Conservation (phyloP, 1,140 invertebrate genomes). For the Drosophila tsacasi region DNA sequence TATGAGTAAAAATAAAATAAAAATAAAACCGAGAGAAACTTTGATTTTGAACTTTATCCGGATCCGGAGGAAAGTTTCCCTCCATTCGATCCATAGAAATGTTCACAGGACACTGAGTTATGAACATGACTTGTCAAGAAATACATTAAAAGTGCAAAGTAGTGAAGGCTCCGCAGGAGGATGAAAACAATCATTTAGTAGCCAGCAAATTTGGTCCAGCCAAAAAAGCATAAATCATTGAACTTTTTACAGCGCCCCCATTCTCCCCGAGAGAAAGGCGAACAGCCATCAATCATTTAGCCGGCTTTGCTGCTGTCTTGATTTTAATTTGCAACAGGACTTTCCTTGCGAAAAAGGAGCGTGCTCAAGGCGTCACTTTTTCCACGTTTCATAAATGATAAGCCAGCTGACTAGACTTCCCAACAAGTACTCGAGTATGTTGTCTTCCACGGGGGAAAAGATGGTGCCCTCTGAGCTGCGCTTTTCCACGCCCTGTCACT, state of each 20-base stretch:
- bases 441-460: not conserved
- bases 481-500: slow-evolving; percentile 47
- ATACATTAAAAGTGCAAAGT: slow-evolving; percentile 81
- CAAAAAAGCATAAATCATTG: slow-evolving; percentile 81
- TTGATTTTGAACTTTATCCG: slow-evolving; percentile 74
- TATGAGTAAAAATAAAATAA: slow-evolving; percentile 42
- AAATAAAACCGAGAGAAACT: slow-evolving; percentile 72
- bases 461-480: slow-evolving; percentile 34
- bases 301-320: slow-evolving; percentile 66
- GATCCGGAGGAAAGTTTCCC: slow-evolving; percentile 38
- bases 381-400: slow-evolving; percentile 43
- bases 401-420: slow-evolving; percentile 48
- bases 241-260: slow-evolving; percentile 52
- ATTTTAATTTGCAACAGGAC: slow-evolving; percentile 77
- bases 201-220: slow-evolving; percentile 58
- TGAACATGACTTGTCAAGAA: slow-evolving; percentile 83
- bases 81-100: slow-evolving; percentile 48
- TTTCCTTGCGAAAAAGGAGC: slow-evolving; percentile 49
- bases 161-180: slow-evolving; percentile 39
- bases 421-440: slow-evolving; percentile 22
- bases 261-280: slow-evolving; percentile 9
- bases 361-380: slow-evolving; percentile 61
- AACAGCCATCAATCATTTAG: slow-evolving; percentile 77
- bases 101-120: slow-evolving; percentile 80
- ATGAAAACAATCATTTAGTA: slow-evolving; percentile 81